These are phyloP conservation scores for Microtus californicus DNA, from an alignment of 2,797 vertebrate species.

Conservation along the genomic window DNA sequence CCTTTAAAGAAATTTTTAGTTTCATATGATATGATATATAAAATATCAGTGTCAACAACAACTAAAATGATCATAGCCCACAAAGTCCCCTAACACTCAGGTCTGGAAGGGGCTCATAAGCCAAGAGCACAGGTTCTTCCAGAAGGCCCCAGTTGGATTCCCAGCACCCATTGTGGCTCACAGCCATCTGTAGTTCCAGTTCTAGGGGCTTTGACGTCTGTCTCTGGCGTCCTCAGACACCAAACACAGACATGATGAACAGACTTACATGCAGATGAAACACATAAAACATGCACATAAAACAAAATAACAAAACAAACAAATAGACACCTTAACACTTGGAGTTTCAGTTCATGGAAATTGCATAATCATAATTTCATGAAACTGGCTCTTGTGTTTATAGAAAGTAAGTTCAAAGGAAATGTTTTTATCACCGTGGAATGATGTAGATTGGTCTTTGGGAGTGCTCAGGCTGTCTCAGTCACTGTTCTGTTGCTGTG, in stretches of 20 bases:
- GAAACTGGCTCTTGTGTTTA: not conserved
- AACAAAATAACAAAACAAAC: not conserved
- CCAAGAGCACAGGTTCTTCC: not conserved
- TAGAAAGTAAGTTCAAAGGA: not conserved
- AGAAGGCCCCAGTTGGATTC: not conserved
- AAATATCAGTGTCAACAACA: constrained; percentile 1
- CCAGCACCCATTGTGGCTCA: not conserved
- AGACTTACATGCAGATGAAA: not conserved
- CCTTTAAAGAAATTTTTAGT: constrained; percentile 46
- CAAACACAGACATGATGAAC: not conserved
- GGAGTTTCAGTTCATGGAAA: constrained; percentile 15
- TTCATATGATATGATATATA: not conserved
- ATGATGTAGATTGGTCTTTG: not conserved
- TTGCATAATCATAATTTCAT: constrained; percentile 51
- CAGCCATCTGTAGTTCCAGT: not conserved
- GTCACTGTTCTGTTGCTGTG: not conserved
- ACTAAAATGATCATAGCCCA: not conserved
- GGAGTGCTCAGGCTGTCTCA: not conserved
- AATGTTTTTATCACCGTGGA: not conserved
- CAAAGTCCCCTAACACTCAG: not conserved
- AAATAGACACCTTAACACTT: not conserved
- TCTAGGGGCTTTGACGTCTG: not conserved
- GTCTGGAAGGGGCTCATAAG: too few relatives aligned
- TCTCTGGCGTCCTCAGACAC: not conserved
- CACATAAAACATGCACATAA: too few relatives aligned